Conservation (phyloP, 1,140 invertebrate genomes). For the Papilio polytes region DNA sequence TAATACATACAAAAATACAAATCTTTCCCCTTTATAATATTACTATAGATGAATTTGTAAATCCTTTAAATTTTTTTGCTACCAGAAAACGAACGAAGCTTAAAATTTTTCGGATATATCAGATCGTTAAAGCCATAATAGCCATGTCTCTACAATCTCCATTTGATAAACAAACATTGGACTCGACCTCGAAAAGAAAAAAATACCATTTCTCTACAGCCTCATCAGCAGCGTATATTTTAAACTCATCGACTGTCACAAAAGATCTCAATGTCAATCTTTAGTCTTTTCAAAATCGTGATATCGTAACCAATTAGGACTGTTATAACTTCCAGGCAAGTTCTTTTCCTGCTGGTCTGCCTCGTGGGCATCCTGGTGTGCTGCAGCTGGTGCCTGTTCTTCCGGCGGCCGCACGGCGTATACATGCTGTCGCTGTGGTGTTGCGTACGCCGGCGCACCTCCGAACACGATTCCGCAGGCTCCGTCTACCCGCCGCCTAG, state of each 20-base stretch:
- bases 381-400: slow-evolving; percentile 88
- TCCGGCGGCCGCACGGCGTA: slow-evolving; percentile 84
- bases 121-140: too few species aligned
- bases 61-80: neutral
- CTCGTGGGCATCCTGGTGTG: slow-evolving; percentile 85
- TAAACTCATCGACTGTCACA: neutral
- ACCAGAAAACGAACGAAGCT: neutral
- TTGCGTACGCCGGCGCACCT: slow-evolving; percentile 79
- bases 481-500: slow-evolving; percentile 91
- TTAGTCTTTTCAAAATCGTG: neutral
- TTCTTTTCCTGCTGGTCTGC: slow-evolving; percentile 72
- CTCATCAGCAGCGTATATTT: too few species aligned
- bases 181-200: neutral
- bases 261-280: neutral
- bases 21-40: too few species aligned
- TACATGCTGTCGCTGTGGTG: slow-evolving; percentile 74
- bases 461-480: slow-evolving; percentile 89
- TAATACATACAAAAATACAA: too few species aligned
- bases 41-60: too few species aligned
- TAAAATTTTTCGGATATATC: too few species aligned
- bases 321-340: slow-evolving; percentile 55
- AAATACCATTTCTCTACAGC: too few species aligned
- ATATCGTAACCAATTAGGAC: neutral
- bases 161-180: too few species aligned
- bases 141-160: too few species aligned